Evolutionary conservation across 2,113 vertebrate genomes (phyloP).

Genomic region (Halcyon malimbica): DNA sequence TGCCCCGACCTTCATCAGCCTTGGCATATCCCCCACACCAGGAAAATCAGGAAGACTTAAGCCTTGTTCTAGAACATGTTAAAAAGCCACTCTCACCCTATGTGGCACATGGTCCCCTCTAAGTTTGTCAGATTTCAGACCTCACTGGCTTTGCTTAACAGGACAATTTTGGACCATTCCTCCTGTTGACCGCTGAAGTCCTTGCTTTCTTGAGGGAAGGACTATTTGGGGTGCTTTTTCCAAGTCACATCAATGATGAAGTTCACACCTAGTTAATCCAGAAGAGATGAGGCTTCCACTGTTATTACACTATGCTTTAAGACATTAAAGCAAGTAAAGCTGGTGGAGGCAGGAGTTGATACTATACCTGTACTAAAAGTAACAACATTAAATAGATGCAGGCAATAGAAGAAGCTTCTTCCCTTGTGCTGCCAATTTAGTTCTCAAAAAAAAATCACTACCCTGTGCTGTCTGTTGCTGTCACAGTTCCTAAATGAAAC

Average conservation of each 20-base stretch:
- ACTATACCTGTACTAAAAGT: not conserved
- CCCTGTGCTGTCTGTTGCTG: not conserved
- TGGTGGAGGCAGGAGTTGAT: not conserved
- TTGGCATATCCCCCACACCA: not conserved
- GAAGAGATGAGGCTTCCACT: not conserved
- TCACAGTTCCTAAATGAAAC: not conserved
- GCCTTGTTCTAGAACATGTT: not conserved
- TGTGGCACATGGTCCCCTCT: rapidly evolving
- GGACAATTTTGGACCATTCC: not conserved
- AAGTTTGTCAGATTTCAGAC: not conserved
- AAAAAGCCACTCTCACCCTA: not conserved
- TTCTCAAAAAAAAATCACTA: not conserved
- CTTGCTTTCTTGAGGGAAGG: not conserved
- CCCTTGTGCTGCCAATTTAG: not conserved
- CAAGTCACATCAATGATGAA: not conserved
- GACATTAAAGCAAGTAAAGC: not conserved
- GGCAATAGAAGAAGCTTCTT: not conserved
- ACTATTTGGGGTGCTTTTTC: not conserved
- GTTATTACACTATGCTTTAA: not conserved
- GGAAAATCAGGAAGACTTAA: not conserved
- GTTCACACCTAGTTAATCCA: not conserved
- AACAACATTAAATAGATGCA: not conserved
- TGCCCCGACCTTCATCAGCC: not conserved
- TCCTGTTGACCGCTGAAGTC: not conserved
- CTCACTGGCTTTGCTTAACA: not conserved